Evolutionary conservation across 2,888 invertebrate species (phyloP), one percentile per base, ranked within the genome.

Genomic region (Petrolisthes manimaculis): DNA sequence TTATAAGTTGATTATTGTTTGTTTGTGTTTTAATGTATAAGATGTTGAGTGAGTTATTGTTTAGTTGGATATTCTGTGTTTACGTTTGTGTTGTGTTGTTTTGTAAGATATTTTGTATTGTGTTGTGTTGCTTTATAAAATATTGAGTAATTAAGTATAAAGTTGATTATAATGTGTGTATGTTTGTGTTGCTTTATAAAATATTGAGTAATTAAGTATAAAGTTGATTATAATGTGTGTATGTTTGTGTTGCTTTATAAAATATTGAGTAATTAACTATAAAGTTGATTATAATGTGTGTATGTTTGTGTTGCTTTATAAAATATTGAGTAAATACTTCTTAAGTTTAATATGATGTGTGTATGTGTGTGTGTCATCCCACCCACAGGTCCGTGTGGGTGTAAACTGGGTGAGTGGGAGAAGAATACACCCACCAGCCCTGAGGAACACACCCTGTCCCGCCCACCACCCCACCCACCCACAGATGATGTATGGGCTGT

Each of bases 401-500:
- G 89, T 55, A n/a, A 81, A 4, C 79, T 89, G 21, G 81, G 86
- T 55, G 89, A 89, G 83, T 87, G 89, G 83, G 74, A 87, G 83
- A 67, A 56, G 12, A 55, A 82, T 9, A 55, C 71, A 0, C 51
- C 53, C 21, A 86, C 84, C 54, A 67, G 78, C 0, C 87, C 89
- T 4, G 82, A 89, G 21, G 87, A 87, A 56, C 87, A 84, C 71
- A 84, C 84, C 6, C 83, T 67, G 5, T 51, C 78, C 37, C 71
- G 14, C 21, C 14, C 71, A 12, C 71, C 6, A 6, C 71, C 71
- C 0, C 87, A 83, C 74, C 83, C 54, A 3, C 89, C 87, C 37
- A 75, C 89, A 0, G 81, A 87, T n/a, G 84, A 89, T 51, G 88
- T 90, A 18, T 89, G 86, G 82, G 86, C 83, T n/a, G 89, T 90